phyloP scores from a whole-genome alignment of 2,113 vertebrate genomes.

The Takifugu flavidus region DNA sequence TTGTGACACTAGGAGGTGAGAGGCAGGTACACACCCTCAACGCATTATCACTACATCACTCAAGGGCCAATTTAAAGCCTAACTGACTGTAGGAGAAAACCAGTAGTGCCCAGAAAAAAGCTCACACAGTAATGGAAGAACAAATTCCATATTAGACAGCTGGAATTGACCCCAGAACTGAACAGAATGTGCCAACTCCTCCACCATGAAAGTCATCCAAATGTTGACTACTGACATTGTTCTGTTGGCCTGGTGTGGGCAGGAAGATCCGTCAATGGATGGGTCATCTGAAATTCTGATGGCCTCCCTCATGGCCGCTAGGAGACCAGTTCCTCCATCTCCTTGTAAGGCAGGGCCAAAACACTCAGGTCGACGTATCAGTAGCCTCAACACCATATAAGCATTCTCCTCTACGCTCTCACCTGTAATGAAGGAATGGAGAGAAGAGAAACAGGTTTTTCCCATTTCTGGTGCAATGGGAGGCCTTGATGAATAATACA shows the following conservation, averaged over 20 bases:
- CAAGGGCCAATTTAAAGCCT: no score
- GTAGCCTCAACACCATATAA: conserved; percentile 87
- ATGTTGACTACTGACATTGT: conserved; percentile 77
- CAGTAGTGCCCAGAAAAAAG: no score
- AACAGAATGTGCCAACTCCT: no score
- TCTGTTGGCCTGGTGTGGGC: conserved; percentile 75
- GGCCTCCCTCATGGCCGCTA: conserved; percentile 89
- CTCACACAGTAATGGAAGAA: no score
- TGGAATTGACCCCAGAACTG: no score
- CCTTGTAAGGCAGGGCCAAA: conserved; percentile 91
- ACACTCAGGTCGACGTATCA: conserved; percentile 92
- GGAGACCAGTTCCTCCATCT: conserved; percentile 87
- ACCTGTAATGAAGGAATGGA: conserved; percentile 68
- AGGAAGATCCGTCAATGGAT: conserved; percentile 81
- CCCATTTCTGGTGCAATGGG: neutral
- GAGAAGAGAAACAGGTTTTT: neutral
- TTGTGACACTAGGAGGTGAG: no score
- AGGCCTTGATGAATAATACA: neutral
- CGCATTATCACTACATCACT: no score
- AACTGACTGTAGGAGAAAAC: no score
- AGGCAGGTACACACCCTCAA: no score
- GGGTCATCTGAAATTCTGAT: conserved; percentile 88
- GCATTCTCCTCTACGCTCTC: conserved; percentile 96
- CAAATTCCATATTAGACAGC: no score
- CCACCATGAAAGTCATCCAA: neutral